Evolutionary conservation across 2,797 vertebrate species (phyloP), one percentile per base, ranked within the genome.

Genomic region (Otolemur crassicaudatus): DNA sequence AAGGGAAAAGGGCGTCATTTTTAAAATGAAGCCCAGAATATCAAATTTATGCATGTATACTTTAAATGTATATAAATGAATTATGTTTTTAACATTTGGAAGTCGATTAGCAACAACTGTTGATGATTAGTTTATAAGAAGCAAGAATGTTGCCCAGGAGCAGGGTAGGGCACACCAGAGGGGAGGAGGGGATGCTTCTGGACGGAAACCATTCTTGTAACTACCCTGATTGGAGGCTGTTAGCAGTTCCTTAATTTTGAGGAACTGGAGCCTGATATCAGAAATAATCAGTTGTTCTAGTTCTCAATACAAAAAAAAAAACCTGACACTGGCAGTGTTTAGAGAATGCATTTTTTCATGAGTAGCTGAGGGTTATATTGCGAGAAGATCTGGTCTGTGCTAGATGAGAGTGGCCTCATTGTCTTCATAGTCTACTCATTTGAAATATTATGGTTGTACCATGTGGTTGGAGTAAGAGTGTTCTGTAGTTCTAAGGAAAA

Each of bases 401-500:
- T 90, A 25, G 67, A 27, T 86, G 31, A 72, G 10, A 70, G 34
- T 60, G 40, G 12, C 46, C 3, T 83, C 20, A 9, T 49, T 70
- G 17, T 93, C 27, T 80, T 69, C 40, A 19, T 86, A 60, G 5
- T 79, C 34, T 67, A 7, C 34, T 94, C 27, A 65, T 87, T 90
- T 85, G 61, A 90, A 84, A 7, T 89, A 58, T 76, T 90, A 37
- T 34, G 70, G 17, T 87, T 90, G 20, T 87, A 82, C 69, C 65
- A 29, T 79, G 5, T 91, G 27, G 22, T 90, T 92, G 9, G 29
- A 83, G 8, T 76, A 85, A 43, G 79, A 86, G 86, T 87, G 37
- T 79, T 94, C 40, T 85, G 81, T 23, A 40, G 27, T 90, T 96
- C 83, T 89, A 84, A 95, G 69, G 40, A 76, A 49, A 89, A 90